Conservation (phyloP, 1,140 invertebrate species). For the Scaptomyza pallida region DNA sequence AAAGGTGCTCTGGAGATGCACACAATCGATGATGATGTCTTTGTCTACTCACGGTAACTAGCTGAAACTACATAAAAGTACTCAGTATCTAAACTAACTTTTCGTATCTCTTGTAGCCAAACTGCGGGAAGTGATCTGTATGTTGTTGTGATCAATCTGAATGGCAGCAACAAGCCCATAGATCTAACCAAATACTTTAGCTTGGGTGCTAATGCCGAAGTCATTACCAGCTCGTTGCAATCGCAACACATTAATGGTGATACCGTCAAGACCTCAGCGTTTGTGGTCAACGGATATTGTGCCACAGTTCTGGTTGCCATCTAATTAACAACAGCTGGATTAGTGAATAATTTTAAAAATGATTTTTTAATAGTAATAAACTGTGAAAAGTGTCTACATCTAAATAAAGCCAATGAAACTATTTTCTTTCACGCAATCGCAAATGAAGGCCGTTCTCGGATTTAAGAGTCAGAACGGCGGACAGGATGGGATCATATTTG, state of each 20-base stretch:
- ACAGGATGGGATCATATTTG: slow-evolving; percentile 75
- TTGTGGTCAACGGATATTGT: slow-evolving; percentile 62
- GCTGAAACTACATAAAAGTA: background rate
- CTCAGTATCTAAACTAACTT: background rate
- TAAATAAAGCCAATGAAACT: slow-evolving; percentile 2
- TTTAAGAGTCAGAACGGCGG: slow-evolving; percentile 68
- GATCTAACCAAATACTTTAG: slow-evolving; percentile 62
- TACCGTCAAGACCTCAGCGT: slow-evolving; percentile 49
- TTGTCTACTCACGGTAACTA: slow-evolving; percentile 70
- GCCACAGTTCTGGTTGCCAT: slow-evolving; percentile 74
- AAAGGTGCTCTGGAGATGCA: slow-evolving; percentile 60
- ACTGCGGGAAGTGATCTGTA: slow-evolving; percentile 66
- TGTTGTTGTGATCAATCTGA: slow-evolving; percentile 70
- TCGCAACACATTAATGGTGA: slow-evolving; percentile 72
- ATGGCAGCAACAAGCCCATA: slow-evolving; percentile 45
- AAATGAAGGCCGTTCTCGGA: slow-evolving; percentile 72
- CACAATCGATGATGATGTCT: slow-evolving; percentile 63
- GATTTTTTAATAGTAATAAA: slow-evolving; percentile 8
- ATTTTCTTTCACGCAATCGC: slow-evolving; percentile 55
- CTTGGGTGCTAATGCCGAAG: slow-evolving; percentile 61
- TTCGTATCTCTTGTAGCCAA: slow-evolving; percentile 37
- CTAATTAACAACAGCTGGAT: slow-evolving; percentile 19
- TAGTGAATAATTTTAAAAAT: slow-evolving; percentile 6
- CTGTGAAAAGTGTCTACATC: background rate
- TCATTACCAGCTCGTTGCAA: slow-evolving; percentile 73